Evolutionary conservation across 1,140 invertebrate genomes (phyloP), one percentile per base, ranked within the genome.

Genomic region (Magallana gigas): DNA sequence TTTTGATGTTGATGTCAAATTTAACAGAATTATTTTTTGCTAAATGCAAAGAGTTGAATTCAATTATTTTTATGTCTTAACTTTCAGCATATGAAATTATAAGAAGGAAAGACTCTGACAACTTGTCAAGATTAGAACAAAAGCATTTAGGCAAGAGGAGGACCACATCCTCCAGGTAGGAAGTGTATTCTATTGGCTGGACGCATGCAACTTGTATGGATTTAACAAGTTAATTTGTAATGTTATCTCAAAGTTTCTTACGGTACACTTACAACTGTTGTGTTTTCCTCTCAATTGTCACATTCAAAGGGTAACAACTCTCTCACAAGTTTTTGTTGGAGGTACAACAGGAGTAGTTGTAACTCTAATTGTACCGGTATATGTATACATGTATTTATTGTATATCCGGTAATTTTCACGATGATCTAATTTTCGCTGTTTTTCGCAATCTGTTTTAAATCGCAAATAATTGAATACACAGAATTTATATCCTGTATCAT

Each of bases 111-210:
- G 36, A 58, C 12, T 57, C n/a, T 8, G 85, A 89, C 68, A 59
- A 68, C 59, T 68, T 83, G 11, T 58, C 58, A 14, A 18, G 85
- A 57, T 83, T 89, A 11, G 88, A 89, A 84, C 57, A 86, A 48
- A 18, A 87, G 59, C 85, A 89, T 36, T 18, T 89, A 0, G 76
- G 71, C 11, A 89, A 85, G 57, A 86, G 71, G 58, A 59, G 64
- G 83, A 68, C 76, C 36, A 83, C 83, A 58, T 76, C 80, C 57
- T 83, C 60, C 36, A 86, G 68, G 68, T 76, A 76, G 8, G 8
- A 48, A 48, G 14, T 68, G 3, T 1, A 68, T 68, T 18, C 7
- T n/a, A n/a, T 11, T n/a, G 56, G 36, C 36, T 5, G 36, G 36
- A 48, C 36, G 36, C 36, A 48, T 48, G 36, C 36, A 48, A 48